Conservation (phyloP, 2,113 vertebrate species). For the Merops nubicus region DNA sequence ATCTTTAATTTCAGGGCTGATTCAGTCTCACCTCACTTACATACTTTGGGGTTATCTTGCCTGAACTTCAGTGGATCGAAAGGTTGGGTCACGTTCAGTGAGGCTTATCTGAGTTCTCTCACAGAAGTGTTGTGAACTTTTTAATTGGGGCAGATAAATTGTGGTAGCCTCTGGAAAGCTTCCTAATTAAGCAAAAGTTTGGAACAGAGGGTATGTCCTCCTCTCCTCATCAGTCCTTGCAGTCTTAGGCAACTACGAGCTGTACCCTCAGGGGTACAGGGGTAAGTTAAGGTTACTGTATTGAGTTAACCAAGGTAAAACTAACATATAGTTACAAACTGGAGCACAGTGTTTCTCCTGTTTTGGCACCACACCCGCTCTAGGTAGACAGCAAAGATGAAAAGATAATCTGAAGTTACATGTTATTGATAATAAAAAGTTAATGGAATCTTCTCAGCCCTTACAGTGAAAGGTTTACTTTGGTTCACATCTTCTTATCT, state of each 20-base stretch:
- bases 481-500: neutral
- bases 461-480: neutral
- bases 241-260: neutral
- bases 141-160: neutral
- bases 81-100: neutral
- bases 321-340: rapidly evolving
- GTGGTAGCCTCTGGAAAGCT: neutral
- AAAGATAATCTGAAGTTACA: neutral
- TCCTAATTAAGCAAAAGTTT: neutral
- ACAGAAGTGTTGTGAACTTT: neutral
- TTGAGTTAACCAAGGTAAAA: neutral
- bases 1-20: neutral
- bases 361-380: neutral
- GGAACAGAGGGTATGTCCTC: neutral
- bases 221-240: neutral
- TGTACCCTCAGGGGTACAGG: neutral
- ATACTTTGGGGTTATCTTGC: neutral
- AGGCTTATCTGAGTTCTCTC: neutral
- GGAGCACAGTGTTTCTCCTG: neutral
- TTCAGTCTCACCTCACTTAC: neutral
- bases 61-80: neutral
- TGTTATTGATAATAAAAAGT: neutral
- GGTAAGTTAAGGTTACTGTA: rapidly evolving
- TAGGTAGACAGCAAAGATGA: neutral
- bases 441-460: neutral